These are phyloP conservation scores for Phrynocephalus forsythii DNA, from an alignment of 2,797 vertebrate genomes.

Conservation along the genomic window DNA sequence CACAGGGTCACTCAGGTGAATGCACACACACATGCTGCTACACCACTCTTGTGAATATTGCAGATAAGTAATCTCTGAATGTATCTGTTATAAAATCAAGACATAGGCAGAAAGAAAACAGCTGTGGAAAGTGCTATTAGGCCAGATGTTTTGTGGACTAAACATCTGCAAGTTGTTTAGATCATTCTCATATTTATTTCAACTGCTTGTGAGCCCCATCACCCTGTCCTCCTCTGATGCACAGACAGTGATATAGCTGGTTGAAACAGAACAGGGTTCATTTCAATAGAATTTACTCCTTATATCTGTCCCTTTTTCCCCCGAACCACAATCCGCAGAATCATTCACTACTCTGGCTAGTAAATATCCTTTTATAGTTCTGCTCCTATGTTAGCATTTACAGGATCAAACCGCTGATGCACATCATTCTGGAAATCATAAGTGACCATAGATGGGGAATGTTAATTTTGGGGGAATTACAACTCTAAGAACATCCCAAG, in stretches of 20 bases:
- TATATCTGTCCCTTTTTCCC: no score
- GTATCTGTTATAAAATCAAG: not conserved
- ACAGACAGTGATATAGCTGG: no score
- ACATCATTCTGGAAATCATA: not conserved
- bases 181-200: not conserved
- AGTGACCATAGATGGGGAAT: not conserved
- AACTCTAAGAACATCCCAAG: not conserved
- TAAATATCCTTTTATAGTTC: not conserved
- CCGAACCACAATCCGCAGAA: not conserved
- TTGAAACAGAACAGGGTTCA: no score
- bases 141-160: not conserved
- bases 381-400: not conserved
- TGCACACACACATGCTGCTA: not conserved
- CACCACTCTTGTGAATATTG: not conserved
- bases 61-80: not conserved
- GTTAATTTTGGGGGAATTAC: not conserved
- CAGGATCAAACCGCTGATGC: not conserved
- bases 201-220: not conserved
- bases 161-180: not conserved
- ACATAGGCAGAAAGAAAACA: constrained; percentile 13
- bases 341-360: not conserved
- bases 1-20: no score
- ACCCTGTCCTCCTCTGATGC: no score
- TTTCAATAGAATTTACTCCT: no score
- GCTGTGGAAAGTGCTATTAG: constrained; percentile 2